Conservation (phyloP, 2,797 vertebrate genomes). For the Coendou prehensilis region DNA sequence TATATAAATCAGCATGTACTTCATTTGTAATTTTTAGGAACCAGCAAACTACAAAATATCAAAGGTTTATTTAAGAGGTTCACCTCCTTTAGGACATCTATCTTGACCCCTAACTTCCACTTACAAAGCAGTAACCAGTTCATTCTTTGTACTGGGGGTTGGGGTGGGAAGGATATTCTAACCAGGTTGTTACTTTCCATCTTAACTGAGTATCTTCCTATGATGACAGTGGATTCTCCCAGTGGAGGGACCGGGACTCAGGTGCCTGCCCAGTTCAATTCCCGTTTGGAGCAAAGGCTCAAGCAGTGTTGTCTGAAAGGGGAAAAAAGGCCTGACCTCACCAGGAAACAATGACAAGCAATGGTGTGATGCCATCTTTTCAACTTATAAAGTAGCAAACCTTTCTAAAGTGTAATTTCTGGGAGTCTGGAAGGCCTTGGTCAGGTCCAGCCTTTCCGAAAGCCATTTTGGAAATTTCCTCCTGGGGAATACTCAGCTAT, state of each 20-base stretch:
- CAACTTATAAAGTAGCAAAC: not conserved
- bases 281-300: not conserved
- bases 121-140: not conserved
- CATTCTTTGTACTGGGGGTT: not conserved
- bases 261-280: not conserved
- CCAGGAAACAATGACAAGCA: constrained; percentile 27
- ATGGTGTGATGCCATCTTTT: not conserved
- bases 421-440: not conserved
- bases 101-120: not conserved
- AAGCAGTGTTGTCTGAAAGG: not conserved
- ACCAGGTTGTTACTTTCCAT: not conserved
- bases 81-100: not conserved
- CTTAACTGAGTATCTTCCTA: not conserved
- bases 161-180: not conserved
- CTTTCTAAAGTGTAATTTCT: constrained; percentile 4
- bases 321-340: not conserved
- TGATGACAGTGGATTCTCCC: not conserved
- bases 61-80: not conserved
- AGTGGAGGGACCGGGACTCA: not conserved
- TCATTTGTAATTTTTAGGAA: constrained; percentile 51
- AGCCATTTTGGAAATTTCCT: not conserved
- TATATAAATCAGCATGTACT: not conserved
- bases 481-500: not conserved
- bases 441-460: not conserved
- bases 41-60: not conserved